Percentiles rank a stretch among this genome's conserved stretches.
phyloP scores from a whole-genome alignment of 2,888 invertebrate genomes.

The Drosophila putrida region DNA sequence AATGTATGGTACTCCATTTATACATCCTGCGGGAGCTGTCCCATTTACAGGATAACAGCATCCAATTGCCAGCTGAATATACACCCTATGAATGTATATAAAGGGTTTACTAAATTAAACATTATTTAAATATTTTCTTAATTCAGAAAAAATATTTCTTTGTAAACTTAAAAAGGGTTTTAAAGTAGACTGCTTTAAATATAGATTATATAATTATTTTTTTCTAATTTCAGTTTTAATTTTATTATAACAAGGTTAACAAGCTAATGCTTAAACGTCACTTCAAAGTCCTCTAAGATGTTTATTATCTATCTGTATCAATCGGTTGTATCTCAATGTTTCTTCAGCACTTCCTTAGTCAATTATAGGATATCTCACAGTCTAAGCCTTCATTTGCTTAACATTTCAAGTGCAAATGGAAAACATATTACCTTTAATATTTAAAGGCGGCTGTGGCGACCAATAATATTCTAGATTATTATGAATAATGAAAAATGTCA shows the following conservation, averaged over 20 bases:
- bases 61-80: slow-evolving; percentile 28
- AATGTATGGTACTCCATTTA: slow-evolving; percentile 48
- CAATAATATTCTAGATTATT: slow-evolving; percentile 30
- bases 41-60: slow-evolving; percentile 44
- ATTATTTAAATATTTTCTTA: neutral
- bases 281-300: too few relatives aligned
- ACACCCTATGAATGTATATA: neutral
- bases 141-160: too few relatives aligned
- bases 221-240: too few relatives aligned
- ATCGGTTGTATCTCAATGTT: too few relatives aligned
- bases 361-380: neutral
- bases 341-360: neutral
- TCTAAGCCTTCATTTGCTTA: neutral
- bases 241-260: too few relatives aligned
- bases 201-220: too few relatives aligned
- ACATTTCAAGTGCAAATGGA: neutral
- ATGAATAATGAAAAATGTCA: slow-evolving; percentile 46
- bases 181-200: too few relatives aligned
- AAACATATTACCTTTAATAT: slow-evolving; percentile 12
- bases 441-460: neutral
- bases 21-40: slow-evolving; percentile 69
- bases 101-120: too few relatives aligned
- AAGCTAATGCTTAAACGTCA: too few relatives aligned
- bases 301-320: too few relatives aligned
- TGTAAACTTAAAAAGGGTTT: too few relatives aligned